Evolutionary conservation across 2,797 vertebrate genomes (phyloP).

Genomic region (Zalophus californianus): DNA sequence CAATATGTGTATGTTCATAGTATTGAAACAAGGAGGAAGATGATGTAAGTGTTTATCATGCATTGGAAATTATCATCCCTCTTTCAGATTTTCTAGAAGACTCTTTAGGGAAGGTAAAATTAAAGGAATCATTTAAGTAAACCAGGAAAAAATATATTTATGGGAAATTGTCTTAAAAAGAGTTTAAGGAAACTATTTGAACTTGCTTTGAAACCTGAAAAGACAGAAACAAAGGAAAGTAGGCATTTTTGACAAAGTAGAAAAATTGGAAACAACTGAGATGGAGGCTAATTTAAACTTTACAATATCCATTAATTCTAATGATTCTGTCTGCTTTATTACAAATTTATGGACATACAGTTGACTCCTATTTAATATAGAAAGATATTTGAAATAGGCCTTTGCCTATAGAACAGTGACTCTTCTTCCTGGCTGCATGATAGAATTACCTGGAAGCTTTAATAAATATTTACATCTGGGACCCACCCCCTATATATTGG

Average conservation of each 20-base stretch:
- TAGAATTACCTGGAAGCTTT: background rate
- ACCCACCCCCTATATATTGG: background rate
- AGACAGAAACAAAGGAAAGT: background rate
- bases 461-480: background rate
- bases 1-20: background rate
- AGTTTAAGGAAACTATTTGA: background rate
- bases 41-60: background rate
- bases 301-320: background rate
- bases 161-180: background rate
- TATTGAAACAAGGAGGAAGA: background rate
- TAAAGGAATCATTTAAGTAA: background rate
- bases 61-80: background rate
- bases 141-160: background rate
- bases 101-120: background rate
- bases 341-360: background rate
- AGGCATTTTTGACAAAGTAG: background rate
- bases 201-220: constrained; percentile 32
- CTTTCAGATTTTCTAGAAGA: background rate
- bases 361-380: background rate
- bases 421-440: background rate
- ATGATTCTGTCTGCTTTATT: background rate
- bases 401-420: background rate
- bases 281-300: background rate
- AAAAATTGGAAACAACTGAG: background rate
- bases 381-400: background rate